Evolutionary conservation across 2,797 vertebrate genomes (phyloP).

Genomic region (Bradypodion ventrale): DNA sequence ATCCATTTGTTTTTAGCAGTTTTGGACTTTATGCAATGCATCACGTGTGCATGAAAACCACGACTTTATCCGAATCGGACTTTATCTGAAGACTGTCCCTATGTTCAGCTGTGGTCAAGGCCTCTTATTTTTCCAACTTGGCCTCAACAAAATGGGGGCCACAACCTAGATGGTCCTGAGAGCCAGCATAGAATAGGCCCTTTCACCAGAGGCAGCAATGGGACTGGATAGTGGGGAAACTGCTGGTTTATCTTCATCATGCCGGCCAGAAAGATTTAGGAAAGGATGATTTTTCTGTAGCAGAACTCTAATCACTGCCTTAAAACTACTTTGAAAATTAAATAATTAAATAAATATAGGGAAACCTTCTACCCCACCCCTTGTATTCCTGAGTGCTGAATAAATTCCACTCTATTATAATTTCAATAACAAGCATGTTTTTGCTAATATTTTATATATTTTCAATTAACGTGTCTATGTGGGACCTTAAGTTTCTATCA

Average conservation of each 20-base stretch:
- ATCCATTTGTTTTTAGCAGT: too few species aligned
- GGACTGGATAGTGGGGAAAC: too few species aligned
- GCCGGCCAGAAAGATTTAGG: neutral
- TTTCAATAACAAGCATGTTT: neutral
- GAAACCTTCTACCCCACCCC: neutral
- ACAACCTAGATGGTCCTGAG: neutral
- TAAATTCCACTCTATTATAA: neutral
- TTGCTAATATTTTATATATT: neutral
- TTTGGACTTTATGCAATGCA: too few species aligned
- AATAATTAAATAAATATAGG: neutral
- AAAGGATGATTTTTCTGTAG: neutral
- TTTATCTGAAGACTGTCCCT: too few species aligned
- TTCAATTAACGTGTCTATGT: neutral
- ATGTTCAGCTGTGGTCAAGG: too few species aligned
- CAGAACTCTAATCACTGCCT: neutral
- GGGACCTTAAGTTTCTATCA: neutral
- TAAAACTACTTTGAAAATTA: neutral
- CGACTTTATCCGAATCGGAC: too few species aligned
- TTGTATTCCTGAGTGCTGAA: neutral
- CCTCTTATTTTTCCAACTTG: neutral
- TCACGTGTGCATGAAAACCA: too few species aligned
- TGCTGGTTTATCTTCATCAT: neutral
- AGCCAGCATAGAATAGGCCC: neutral
- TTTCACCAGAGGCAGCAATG: neutral
- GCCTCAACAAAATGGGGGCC: neutral